Evolutionary conservation across 2,888 invertebrate genomes (phyloP), one percentile per base, ranked within the genome.

Genomic region (Hirudinaria manillensis): DNA sequence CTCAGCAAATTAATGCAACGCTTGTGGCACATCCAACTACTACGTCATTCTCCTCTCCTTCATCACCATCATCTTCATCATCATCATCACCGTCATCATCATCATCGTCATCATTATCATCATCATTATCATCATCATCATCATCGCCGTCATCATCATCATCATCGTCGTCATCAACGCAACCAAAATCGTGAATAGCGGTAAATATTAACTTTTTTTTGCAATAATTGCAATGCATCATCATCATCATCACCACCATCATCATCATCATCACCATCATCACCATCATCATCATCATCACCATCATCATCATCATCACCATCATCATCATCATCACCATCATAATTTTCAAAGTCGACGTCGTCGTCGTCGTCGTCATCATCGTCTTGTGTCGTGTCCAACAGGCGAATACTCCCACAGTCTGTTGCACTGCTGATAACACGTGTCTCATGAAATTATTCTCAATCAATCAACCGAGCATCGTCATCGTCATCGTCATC

Each of bases 231-330:
- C 32, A 21, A 7, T 13, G 10, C 45, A 72, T 51, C 72, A 72
- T 24, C 72, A 72, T 51, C 51, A 45, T 51, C 70, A 36, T 70
- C 70, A 70, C 34, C 70, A 36, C 34, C 70, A 27, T 51, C 72
- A 27, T 24, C 72, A 27, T 72, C 72, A 72, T 56, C 32, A 55
- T 72, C 72, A 29, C 27, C 55, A 72, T 56, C 55, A 32, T 72
- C 53, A 51, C 24, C 72, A 29, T 27, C 72, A 55, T 51, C 72
- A 56, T 72, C 55, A 72, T 55, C 29, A 29, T 56, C 56, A 72
- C 16, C 29, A 56, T 55, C 32, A 72, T 24, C 56, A 27, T 56
- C 53, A 70, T 72, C 70, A 70, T 70, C 70, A 70, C 16, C 70
- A 36, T 72, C 51, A 29, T 51, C 53, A 55, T 53, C 72, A 55